Evolutionary conservation across 1,140 invertebrate species (phyloP).

Genomic region (Nasonia longicornis): DNA sequence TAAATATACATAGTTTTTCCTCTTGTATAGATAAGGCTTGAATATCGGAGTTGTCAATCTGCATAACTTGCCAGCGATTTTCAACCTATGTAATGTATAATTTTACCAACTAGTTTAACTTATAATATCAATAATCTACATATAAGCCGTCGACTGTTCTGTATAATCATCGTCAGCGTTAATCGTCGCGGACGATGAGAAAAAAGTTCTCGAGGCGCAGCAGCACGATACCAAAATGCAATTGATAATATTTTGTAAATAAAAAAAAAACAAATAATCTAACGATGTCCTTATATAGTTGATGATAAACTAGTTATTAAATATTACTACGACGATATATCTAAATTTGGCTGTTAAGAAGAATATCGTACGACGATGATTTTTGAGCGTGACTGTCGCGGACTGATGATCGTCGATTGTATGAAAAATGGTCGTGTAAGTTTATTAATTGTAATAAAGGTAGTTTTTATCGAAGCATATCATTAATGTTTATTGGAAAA

Average conservation of each 20-base stretch:
- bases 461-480: conserved; percentile 18
- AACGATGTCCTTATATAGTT: conserved; percentile 4
- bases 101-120: conserved; percentile 8
- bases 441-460: conserved; percentile 16
- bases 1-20: conserved; percentile 15
- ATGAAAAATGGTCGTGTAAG: background rate
- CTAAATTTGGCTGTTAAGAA: background rate
- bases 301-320: background rate
- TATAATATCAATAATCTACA: conserved; percentile 2
- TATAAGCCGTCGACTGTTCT: conserved; percentile 12
- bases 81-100: background rate
- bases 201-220: conserved; percentile 6
- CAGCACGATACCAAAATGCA: conserved; percentile 36
- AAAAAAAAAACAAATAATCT: conserved; percentile 13
- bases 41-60: background rate
- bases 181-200: background rate
- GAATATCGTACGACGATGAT: background rate
- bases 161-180: conserved; percentile 1
- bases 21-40: background rate
- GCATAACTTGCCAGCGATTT: background rate
- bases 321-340: background rate
- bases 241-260: conserved; percentile 43
- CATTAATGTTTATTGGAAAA: conserved; percentile 17
- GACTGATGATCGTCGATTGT: background rate
- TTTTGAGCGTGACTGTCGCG: background rate